Percentiles rank a stretch among this genome's conserved stretches.
Conservation (phyloP, 2,797 vertebrate species). For the Spinibarbus caldwelli region DNA sequence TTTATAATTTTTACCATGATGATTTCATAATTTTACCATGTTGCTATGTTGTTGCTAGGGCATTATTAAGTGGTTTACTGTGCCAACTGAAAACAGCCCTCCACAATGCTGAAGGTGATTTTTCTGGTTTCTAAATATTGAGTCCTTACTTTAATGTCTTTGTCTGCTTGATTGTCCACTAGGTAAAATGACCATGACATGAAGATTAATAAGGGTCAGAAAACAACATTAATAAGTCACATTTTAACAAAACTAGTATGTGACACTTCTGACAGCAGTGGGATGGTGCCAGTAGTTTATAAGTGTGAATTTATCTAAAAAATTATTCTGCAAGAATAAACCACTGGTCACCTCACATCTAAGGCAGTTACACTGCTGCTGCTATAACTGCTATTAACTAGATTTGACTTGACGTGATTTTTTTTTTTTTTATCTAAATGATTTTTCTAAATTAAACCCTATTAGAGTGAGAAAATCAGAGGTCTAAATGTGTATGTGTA, state of each 20-base stretch:
- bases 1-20: too few species aligned
- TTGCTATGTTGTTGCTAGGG: too few species aligned
- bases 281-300: conserved; percentile 83
- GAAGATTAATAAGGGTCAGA: background rate
- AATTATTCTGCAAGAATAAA: conserved; percentile 87
- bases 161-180: background rate
- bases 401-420: background rate
- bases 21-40: too few species aligned
- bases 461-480: background rate
- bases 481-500: background rate
- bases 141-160: background rate
- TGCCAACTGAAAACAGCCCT: too few species aligned
- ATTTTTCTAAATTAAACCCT: background rate
- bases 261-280: conserved; percentile 86
- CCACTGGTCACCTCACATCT: background rate
- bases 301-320: conserved; percentile 94
- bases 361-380: background rate
- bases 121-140: too few species aligned
- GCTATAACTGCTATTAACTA: too few species aligned
- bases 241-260: too few species aligned
- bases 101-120: too few species aligned
- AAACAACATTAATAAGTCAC: conserved; percentile 70
- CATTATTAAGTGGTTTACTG: too few species aligned
- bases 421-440: too few species aligned
- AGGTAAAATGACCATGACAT: background rate